These are phyloP conservation scores for Amblyjoppa fuscipennis DNA, from an alignment of 2,888 invertebrate genomes.

Conservation along the genomic window DNA sequence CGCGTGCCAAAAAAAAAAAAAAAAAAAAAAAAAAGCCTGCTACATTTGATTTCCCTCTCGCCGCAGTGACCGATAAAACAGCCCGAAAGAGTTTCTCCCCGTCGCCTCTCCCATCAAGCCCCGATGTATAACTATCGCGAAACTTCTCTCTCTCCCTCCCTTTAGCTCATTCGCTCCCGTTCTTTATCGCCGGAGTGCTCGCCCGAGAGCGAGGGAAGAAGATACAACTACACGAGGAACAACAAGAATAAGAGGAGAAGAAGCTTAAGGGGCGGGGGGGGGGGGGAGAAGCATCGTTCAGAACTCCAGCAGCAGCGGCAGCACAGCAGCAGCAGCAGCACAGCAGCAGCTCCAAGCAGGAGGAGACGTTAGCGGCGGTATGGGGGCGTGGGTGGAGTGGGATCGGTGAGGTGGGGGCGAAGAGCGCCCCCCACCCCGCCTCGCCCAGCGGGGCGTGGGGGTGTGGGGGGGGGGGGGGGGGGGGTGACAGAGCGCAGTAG, in stretches of 20 bases:
- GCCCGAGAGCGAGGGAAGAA: slow-evolving; percentile 56
- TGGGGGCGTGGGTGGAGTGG: slow-evolving; percentile 84
- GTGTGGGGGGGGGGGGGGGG: too few relatives aligned
- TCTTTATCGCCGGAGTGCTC: slow-evolving; percentile 58
- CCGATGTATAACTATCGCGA: slow-evolving; percentile 34
- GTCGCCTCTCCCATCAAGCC: slow-evolving; percentile 42
- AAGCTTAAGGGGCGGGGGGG: slow-evolving; percentile 27
- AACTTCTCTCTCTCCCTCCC: slow-evolving; percentile 30
- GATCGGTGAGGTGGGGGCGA: slow-evolving; percentile 69
- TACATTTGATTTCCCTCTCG: not conserved
- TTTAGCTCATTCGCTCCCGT: slow-evolving; percentile 63
- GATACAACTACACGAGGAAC: slow-evolving; percentile 20
- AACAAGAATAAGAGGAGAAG: too few relatives aligned
- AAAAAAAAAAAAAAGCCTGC: not conserved
- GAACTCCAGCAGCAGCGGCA: slow-evolving; percentile 57
- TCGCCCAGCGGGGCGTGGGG: slow-evolving; percentile 72
- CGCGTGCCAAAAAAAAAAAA: not conserved
- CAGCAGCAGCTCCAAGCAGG: slow-evolving; percentile 51
- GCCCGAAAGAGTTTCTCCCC: slow-evolving; percentile 60
- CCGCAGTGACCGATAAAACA: slow-evolving; percentile 57
- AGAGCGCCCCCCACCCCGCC: slow-evolving; percentile 70
- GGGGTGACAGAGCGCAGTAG: slow-evolving; percentile 74
- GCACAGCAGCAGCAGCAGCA: slow-evolving; percentile 13
- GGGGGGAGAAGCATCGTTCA: slow-evolving; percentile 60
- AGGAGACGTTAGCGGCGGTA: slow-evolving; percentile 76